Evolutionary conservation across 1,140 invertebrate species (phyloP), one percentile per base, ranked within the genome.

Genomic region (Lysiphlebus fabarum): DNA sequence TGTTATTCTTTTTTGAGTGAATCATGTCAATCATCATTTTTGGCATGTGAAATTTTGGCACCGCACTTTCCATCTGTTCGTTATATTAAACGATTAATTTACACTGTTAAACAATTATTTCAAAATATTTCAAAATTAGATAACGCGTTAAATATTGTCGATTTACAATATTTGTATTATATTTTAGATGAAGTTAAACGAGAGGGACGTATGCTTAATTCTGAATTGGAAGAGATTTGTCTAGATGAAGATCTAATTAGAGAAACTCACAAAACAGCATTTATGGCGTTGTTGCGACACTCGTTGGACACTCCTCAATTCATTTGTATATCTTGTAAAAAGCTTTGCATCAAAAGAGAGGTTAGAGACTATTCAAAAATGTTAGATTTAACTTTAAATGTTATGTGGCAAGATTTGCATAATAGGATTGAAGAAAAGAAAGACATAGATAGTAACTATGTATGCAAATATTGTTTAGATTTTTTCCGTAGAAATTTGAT

Each of bases 261-360:
- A 14, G 41, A 26, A 38, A 26, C 38, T 6, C 48, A 54, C 40
- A 40, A 34, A 33, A 56, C 17, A 54, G 61, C 45, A n/a, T 65
- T 65, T 45, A 45, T 37, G 11, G 17, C 26, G 14, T 53, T 38
- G 1, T 12, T 47, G 17, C 56, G 56, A n/a, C 57, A 43, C 11
- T 58, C 49, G 5, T 55, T 53, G 44, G 59, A 64, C 42, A 53
- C 48, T 17, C 44, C 57, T 8, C 47, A 10, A 9, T 50, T 56
- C 55, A n/a, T 45, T 40, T 70, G 66, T 45, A 40, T 70, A 26
- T 67, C 63, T 36, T 67, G 68, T 56, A 44, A 69, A 45, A 63
- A 64, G 62, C 59, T 70, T 9, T 66, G 58, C 54, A 54, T 47
- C 53, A n/a, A 34, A 62, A 58, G 59, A 55, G 36, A 64, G 42